Base-by-base conservation (phyloP, 1,140 invertebrate species). In the Sinonovacula constricta region DNA sequence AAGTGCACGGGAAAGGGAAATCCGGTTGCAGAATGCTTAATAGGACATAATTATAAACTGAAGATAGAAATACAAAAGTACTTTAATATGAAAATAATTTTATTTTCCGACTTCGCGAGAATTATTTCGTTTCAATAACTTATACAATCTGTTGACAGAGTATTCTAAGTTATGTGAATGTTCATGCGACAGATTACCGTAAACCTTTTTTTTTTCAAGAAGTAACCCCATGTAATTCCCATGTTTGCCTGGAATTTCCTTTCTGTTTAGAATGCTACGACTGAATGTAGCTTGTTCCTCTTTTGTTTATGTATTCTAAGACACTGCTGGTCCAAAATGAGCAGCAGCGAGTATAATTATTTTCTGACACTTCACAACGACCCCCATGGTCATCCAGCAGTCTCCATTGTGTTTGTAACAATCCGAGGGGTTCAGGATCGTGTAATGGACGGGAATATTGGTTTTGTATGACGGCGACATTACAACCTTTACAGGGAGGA, bases 361-460 rank as follows among this genome's bases (percentile, higher is more conserved):
- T 67, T 66, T 76, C 72, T 76, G 72, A 76, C 72, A 76, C 26
- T 57, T 57, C 72, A 76, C 66, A 76, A 33, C 26, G 72, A 59
- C 45, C 62, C 72, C 72, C 33, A 54, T 51, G 34, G 72, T 54
- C 56, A 66, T 66, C 45, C 22, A 54, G 30, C 22, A 76, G 63
- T 66, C 67, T 76, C 62, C 39, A 76, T 76, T 76, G 59, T 67
- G 22, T 22, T n/a, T n/a, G n/a, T n/a, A n/a, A n/a, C n/a, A n/a
- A n/a, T n/a, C n/a, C n/a, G n/a, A n/a, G n/a, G n/a, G n/a, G n/a
- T n/a, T n/a, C n/a, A n/a, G n/a, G n/a, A n/a, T n/a, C n/a, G n/a
- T n/a, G n/a, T n/a, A n/a, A n/a, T n/a, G n/a, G n/a, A n/a, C n/a
- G n/a, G n/a, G n/a, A n/a, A n/a, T n/a, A n/a, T n/a, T n/a, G n/a